These are phyloP conservation scores for Baryphthengus martii DNA, from an alignment of 2,113 vertebrate species.

Conservation along the genomic window DNA sequence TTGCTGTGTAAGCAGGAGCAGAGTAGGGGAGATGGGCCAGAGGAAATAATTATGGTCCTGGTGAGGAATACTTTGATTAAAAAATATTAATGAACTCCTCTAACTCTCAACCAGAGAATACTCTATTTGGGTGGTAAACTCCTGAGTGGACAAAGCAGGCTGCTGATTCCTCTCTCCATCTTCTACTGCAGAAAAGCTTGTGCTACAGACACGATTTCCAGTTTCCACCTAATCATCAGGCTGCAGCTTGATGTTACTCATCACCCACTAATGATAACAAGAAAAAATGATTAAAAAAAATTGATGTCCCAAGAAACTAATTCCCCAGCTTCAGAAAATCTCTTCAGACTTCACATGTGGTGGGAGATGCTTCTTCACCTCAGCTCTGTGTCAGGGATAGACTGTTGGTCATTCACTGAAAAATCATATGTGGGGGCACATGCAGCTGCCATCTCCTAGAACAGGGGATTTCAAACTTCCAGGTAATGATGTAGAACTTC, in stretches of 20 bases:
- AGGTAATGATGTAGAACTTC: neutral
- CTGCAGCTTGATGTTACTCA: neutral
- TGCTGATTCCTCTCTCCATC: neutral
- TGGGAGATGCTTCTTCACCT: neutral
- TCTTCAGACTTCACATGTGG: neutral
- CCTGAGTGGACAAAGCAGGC: neutral
- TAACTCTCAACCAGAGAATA: neutral
- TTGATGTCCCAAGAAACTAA: neutral
- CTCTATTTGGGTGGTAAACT: neutral
- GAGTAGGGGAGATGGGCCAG: neutral
- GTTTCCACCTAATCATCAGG: neutral
- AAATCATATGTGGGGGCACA: fast-evolving
- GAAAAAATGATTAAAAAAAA: neutral
- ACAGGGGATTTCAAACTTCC: neutral
- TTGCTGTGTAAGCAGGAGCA: neutral
- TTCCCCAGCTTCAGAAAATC: neutral
- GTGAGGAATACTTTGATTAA: neutral
- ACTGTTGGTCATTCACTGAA: neutral
- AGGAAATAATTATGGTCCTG: neutral
- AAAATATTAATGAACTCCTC: neutral
- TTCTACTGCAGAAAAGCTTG: neutral
- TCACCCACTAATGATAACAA: neutral
- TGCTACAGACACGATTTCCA: neutral
- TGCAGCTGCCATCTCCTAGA: neutral
- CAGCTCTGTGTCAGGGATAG: neutral